Conservation (phyloP, 2,113 vertebrate genomes). For the Petromus typicus region DNA sequence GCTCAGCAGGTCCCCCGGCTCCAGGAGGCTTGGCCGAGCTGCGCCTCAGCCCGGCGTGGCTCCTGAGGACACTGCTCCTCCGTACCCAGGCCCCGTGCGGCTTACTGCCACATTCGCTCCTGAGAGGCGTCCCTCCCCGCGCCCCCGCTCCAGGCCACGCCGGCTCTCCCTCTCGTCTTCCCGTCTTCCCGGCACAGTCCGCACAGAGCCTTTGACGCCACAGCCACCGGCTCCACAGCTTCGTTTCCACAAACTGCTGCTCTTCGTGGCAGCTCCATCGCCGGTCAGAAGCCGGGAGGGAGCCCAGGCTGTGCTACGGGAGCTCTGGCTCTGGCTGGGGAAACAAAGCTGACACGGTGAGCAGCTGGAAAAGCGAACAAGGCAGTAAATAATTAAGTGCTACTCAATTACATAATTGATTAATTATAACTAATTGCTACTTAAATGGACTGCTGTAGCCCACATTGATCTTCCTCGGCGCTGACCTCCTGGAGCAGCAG, state of each 20-base stretch:
- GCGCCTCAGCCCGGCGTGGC: background rate
- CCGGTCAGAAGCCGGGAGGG: background rate
- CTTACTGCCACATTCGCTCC: background rate
- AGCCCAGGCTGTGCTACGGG: background rate
- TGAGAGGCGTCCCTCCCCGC: background rate
- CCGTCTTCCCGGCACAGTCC: constrained; percentile 2
- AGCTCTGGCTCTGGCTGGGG: background rate
- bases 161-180: background rate
- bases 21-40: too few species aligned
- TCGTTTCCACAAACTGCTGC: background rate
- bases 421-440: constrained; percentile 83
- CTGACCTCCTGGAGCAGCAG: constrained; percentile 44
- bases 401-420: constrained; percentile 84
- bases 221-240: background rate
- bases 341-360: constrained; percentile 46
- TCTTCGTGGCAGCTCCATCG: background rate
- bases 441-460: constrained; percentile 79
- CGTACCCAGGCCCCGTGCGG: background rate
- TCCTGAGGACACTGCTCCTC: background rate
- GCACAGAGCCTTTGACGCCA: background rate
- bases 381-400: constrained; percentile 82
- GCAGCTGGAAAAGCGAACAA: constrained; percentile 73
- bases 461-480: constrained; percentile 74
- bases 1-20: too few species aligned
- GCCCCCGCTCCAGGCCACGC: background rate